Base-by-base conservation (phyloP, 2,113 vertebrate genomes). In the Colaptes auratus region DNA sequence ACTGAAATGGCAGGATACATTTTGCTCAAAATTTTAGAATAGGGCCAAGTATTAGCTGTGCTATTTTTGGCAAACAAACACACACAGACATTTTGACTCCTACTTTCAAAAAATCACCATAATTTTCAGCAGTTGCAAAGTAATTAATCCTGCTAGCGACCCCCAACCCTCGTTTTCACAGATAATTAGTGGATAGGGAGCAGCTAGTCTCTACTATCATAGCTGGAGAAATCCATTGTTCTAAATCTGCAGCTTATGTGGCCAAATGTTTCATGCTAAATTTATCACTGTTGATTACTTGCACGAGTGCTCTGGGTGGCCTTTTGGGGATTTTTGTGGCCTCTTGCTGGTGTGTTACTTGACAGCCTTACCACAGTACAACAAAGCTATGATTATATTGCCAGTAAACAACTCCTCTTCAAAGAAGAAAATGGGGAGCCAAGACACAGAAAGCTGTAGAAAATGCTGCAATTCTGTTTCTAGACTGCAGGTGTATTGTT, bases 101-200 rank as follows among this genome's bases (percentile, higher is more conserved):
- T 80, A 9, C 52, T 93, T 93, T 91, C 56, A 84, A 66, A 90
- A 95, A 92, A 96, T 82, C 88, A 92, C 88, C 35, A 39, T 87
- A 86, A 90, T 92, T 92, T 94, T 87, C 90, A 92, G 71, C 65
- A 71, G 69, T 93, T 94, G 71, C 74, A 84, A 82, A 85, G 81
- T 90, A 92, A 95, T 96, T 95, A 95, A 94, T 94, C 52, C 89
- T 87, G 42, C 78, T 77, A 89, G 83, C 59, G 93, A 89, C 44
- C 67, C 82, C 82, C 90, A 91, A 31, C 42, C 84, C 82, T 93
- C 35, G 66, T 86, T 95, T 92, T 65, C 65, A 76, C 55, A 93
- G 86, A 86, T 82, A 96, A 97, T 96, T 80, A 90, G 33, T 56
- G 63, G 63, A 53, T 76, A 46, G 46, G 48, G 56, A 36, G 83